Conservation (phyloP, 2,113 vertebrate species). For the Malurus elegans region DNA sequence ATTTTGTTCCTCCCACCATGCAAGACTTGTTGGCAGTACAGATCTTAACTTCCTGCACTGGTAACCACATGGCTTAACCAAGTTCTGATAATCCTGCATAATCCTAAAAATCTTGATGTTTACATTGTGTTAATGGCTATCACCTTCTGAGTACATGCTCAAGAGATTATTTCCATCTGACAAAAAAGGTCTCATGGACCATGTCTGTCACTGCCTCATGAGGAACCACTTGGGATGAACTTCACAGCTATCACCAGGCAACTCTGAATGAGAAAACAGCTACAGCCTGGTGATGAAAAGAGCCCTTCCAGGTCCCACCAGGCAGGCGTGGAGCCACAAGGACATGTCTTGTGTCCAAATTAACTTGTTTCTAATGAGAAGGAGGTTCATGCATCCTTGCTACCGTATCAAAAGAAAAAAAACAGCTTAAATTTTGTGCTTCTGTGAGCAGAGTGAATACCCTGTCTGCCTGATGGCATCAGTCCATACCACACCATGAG, state of each 20-base stretch:
- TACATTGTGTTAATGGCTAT: not conserved
- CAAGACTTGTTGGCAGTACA: not conserved
- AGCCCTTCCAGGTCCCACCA: not conserved
- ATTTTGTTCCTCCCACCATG: not conserved
- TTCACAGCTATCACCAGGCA: not conserved
- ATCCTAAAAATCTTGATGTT: not conserved
- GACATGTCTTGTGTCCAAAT: not conserved
- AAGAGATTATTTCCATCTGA: not conserved
- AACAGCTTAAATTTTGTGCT: not conserved
- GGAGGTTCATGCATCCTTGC: not conserved
- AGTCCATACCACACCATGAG: not conserved
- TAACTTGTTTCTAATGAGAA: not conserved
- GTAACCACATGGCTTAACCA: not conserved
- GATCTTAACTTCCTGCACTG: not conserved
- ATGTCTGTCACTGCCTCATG: not conserved
- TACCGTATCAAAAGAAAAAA: not conserved
- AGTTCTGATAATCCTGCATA: not conserved
- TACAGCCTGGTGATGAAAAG: not conserved
- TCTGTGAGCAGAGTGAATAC: not conserved
- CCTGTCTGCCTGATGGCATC: not conserved
- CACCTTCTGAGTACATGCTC: not conserved
- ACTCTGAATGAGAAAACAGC: not conserved
- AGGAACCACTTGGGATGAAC: not conserved
- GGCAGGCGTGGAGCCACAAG: not conserved
- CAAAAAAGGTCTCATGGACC: not conserved